These are phyloP conservation scores for Drosophila fulvimacula DNA, from an alignment of 2,888 invertebrate species.

Conservation along the genomic window DNA sequence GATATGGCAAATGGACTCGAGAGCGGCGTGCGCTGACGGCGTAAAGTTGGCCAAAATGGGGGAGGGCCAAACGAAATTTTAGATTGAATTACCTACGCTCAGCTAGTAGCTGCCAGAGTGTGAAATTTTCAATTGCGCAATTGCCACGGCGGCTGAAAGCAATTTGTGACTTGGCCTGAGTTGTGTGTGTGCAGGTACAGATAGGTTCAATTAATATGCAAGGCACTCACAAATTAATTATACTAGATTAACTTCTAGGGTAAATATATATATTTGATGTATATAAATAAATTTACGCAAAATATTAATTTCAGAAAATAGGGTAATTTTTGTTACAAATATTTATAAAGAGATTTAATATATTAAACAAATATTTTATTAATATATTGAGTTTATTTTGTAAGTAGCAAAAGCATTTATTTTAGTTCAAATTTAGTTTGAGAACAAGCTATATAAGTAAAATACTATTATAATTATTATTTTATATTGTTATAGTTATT, in stretches of 20 bases:
- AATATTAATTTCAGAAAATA: background rate
- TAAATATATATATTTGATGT: background rate
- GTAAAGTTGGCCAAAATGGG: background rate
- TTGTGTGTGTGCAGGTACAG: background rate
- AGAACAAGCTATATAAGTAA: background rate
- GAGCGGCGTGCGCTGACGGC: constrained; percentile 11
- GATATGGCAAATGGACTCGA: constrained; percentile 55
- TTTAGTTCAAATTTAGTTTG: no score
- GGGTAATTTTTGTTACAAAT: background rate
- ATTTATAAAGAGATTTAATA: no score
- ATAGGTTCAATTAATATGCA: background rate
- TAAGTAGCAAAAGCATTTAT: no score
- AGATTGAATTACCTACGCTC: constrained; percentile 26
- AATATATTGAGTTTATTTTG: background rate
- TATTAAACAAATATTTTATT: background rate
- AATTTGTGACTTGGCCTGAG: constrained; percentile 4
- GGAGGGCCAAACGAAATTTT: constrained; percentile 2
- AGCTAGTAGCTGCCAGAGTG: constrained; percentile 30
- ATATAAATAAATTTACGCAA: background rate
- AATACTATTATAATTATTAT: background rate
- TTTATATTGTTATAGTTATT: no score
- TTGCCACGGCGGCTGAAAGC: constrained; percentile 17
- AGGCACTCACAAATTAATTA: background rate
- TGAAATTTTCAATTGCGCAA: constrained; percentile 38
- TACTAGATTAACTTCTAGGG: background rate